Evolutionary conservation across 2,113 vertebrate genomes (phyloP).

Genomic region (Azemiops feae): DNA sequence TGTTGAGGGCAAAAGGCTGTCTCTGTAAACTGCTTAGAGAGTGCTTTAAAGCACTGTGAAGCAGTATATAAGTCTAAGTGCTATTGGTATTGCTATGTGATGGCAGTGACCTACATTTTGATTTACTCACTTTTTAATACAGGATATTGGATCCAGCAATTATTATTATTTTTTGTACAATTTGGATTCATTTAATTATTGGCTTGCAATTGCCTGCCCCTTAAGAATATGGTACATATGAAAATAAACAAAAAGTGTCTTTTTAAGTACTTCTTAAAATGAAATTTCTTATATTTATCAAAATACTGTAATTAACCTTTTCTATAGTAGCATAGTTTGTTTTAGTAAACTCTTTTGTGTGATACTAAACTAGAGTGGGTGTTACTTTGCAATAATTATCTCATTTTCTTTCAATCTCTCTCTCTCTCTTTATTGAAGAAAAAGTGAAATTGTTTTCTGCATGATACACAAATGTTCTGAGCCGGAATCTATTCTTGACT

Average conservation of each 20-base stretch:
- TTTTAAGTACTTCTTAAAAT: background rate
- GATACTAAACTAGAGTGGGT: background rate
- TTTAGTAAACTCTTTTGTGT: background rate
- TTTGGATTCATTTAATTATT: background rate
- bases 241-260: background rate
- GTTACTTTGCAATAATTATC: background rate
- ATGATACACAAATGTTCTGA: background rate
- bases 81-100: background rate
- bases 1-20: background rate
- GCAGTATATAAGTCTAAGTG: background rate
- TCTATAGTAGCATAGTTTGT: background rate
- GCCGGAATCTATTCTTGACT: background rate
- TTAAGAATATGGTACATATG: background rate
- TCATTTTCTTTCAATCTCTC: too few relatives aligned
- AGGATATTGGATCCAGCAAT: background rate
- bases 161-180: background rate
- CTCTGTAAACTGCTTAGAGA: background rate
- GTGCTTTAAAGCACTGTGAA: background rate
- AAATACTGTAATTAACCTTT: background rate
- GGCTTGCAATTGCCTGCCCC: background rate
- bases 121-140: background rate
- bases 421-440: background rate
- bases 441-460: background rate
- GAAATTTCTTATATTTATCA: background rate
- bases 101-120: background rate